Evolutionary conservation across 2,797 vertebrate genomes (phyloP).

Genomic region (Argyrosomus regius): DNA sequence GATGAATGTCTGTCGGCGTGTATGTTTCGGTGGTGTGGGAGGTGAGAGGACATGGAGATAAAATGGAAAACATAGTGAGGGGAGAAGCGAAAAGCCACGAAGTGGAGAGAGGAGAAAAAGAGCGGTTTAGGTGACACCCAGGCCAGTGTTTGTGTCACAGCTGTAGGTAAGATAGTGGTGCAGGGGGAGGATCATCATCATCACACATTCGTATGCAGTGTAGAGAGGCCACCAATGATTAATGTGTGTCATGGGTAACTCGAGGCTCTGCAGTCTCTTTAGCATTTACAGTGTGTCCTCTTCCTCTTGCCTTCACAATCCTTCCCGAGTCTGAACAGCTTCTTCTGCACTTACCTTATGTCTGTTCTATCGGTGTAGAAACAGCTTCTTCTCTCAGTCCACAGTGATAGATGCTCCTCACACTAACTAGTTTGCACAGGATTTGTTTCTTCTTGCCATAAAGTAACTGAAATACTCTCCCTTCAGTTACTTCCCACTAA

Average conservation of each 20-base stretch:
- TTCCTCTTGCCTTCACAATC: slow-evolving; percentile 46
- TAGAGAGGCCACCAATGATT: slow-evolving; percentile 71
- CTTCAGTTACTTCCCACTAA: slow-evolving; percentile 5
- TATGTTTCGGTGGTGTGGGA: neutral
- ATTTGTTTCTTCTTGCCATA: slow-evolving; percentile 6
- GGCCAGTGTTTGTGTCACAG: slow-evolving; percentile 63
- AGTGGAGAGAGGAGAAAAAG: slow-evolving; percentile 25
- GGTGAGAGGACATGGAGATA: slow-evolving; percentile 8
- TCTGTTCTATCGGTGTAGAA: slow-evolving; percentile 13
- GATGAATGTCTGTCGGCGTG: slow-evolving; percentile 52
- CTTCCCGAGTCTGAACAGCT: slow-evolving; percentile 52
- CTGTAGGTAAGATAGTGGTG: slow-evolving; percentile 61
- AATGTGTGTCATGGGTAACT: slow-evolving; percentile 79
- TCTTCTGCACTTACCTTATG: slow-evolving; percentile 48
- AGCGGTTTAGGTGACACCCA: slow-evolving; percentile 51
- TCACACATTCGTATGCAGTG: slow-evolving; percentile 68
- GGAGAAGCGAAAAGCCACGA: slow-evolving; percentile 1
- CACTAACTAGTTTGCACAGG: slow-evolving; percentile 18
- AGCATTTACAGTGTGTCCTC: slow-evolving; percentile 76
- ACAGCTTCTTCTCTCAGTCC: slow-evolving; percentile 32
- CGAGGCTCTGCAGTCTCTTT: slow-evolving; percentile 70
- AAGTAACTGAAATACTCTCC: slow-evolving; percentile 13
- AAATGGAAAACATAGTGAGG: slow-evolving; percentile 28
- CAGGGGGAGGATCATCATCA: slow-evolving; percentile 64
- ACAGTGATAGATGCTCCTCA: slow-evolving; percentile 38